Evolutionary conservation across 2,888 invertebrate species (phyloP).

Genomic region (Machimus atricapillus): DNA sequence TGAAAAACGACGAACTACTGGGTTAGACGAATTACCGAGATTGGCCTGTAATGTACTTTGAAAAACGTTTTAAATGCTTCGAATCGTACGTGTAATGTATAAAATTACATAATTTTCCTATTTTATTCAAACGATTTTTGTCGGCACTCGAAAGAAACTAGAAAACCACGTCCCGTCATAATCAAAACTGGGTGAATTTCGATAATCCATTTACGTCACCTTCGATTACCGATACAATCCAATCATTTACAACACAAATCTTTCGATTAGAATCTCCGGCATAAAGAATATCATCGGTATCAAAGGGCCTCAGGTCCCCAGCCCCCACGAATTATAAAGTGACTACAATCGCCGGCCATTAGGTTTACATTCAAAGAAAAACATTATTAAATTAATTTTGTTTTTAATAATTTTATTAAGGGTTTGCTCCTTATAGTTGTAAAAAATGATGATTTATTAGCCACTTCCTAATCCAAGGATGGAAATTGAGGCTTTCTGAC

Average conservation of each 20-base stretch:
- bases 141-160: neutral
- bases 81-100: neutral
- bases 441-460: too few relatives aligned
- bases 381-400: too few relatives aligned
- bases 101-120: neutral
- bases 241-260: slow-evolving; percentile 36
- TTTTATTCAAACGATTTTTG: neutral
- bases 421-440: too few relatives aligned
- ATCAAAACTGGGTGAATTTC: neutral
- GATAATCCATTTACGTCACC: slow-evolving; percentile 36
- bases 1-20: too few relatives aligned
- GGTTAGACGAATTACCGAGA: too few relatives aligned
- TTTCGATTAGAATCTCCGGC: slow-evolving; percentile 31
- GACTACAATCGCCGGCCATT: slow-evolving; percentile 25
- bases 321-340: neutral
- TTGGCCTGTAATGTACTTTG: too few relatives aligned
- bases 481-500: too few relatives aligned
- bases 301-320: neutral
- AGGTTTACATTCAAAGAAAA: neutral
- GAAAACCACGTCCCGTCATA: neutral
- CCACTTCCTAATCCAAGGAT: too few relatives aligned
- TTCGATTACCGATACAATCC: slow-evolving; percentile 23
- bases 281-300: slow-evolving; percentile 31
- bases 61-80: too few relatives aligned
- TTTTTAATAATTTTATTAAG: too few relatives aligned